Base-by-base conservation (phyloP, 1,140 invertebrate genomes). In the Stratiolaelaps scimitus region DNA sequence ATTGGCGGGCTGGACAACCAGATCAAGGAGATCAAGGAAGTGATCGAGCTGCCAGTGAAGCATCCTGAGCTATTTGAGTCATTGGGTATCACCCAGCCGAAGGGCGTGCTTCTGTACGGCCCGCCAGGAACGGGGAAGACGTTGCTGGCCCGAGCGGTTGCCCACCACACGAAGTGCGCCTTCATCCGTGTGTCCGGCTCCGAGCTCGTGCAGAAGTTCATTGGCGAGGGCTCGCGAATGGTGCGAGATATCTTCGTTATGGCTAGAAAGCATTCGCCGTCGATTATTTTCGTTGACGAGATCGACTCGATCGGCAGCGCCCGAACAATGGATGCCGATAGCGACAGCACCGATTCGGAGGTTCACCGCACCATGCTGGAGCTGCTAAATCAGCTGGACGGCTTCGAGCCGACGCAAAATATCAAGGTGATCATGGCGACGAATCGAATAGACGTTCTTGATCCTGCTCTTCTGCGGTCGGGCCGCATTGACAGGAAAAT, bases 1-100 rank as follows among this genome's bases (percentile, higher is more conserved):
- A 92, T 98, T 56, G 95, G 95, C 69, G 94, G 95, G 68, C 80
- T 98, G 56, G 93, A 98, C 73, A 97, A 96, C 73, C 94, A 98
- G 78, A 98, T 98, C 67, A 97, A 98, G 75, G 95, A 98, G 78
- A 98, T 98, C 68, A 98, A 98, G 78, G 95, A 98, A 78, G 95
- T 98, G 0, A 98, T 98, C 75, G 95, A 98, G 76, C 78, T 98
- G 67, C 95, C 95, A 0, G 92, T 98, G 0, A 98, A 98, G 77
- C 95, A 98, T 83, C 95, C 95, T 1, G 95, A 98, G 77, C 77
- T 98, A 2, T 98, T 98, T 79, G 94, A 98, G 80, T 92, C 93
- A 23, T 78, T 98, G 34, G 94, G 95, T 72, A 98, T 98, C 78
- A 93, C 93, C 56, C 95, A 98, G 2, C 79, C 79, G 0, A 79